These are phyloP conservation scores for Epirrita christyi DNA, from an alignment of 2,888 invertebrate species.

Conservation along the genomic window DNA sequence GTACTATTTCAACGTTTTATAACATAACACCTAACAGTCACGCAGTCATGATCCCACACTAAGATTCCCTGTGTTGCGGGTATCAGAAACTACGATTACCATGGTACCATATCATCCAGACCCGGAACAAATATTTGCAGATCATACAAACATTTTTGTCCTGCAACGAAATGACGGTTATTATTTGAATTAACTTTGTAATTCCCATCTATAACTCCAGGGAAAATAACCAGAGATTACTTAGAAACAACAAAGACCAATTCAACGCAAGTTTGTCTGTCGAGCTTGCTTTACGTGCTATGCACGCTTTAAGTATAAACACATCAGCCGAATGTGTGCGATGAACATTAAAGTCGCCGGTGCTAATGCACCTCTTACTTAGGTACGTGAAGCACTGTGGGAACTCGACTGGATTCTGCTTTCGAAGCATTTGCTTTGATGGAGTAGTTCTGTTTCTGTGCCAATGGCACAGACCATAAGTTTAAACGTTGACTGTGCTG, in stretches of 20 bases:
- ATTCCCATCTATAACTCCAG: neutral
- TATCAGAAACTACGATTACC: too few relatives aligned
- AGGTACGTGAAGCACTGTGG: slow-evolving; percentile 1
- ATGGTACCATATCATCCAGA: too few relatives aligned
- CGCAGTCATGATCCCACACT: too few relatives aligned
- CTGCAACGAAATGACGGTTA: too few relatives aligned
- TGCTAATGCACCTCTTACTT: slow-evolving; percentile 27
- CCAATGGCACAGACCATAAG: slow-evolving; percentile 1
- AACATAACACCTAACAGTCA: too few relatives aligned
- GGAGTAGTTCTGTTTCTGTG: slow-evolving; percentile 19
- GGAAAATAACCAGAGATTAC: neutral
- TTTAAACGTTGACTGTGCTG: too few relatives aligned
- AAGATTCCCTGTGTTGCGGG: too few relatives aligned
- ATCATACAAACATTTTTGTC: too few relatives aligned
- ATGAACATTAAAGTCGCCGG: slow-evolving; percentile 28
- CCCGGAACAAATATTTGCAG: too few relatives aligned
- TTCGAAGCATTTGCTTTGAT: slow-evolving; percentile 18
- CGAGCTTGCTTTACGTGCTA: slow-evolving; percentile 16
- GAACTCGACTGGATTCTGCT: slow-evolving; percentile 14
- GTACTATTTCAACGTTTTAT: too few relatives aligned
- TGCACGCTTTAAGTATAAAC: slow-evolving; percentile 22
- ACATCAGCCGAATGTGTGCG: slow-evolving; percentile 25
- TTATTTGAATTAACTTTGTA: too few relatives aligned
- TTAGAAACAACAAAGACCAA: neutral
- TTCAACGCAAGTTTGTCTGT: slow-evolving; percentile 1